These are phyloP conservation scores for Melanophora roralis DNA, from an alignment of 2,888 invertebrate genomes.

Conservation along the genomic window DNA sequence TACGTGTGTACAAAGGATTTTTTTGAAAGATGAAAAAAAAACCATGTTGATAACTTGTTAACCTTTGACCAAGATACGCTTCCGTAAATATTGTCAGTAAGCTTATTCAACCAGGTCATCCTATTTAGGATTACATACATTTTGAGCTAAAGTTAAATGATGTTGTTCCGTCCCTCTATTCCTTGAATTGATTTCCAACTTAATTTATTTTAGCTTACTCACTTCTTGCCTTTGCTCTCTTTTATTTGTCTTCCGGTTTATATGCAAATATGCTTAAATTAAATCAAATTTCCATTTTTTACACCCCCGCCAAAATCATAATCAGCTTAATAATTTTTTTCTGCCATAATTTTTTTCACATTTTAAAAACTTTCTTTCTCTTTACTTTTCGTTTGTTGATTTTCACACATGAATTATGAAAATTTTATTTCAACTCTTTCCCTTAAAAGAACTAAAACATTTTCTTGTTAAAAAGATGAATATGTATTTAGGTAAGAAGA, in stretches of 20 bases:
- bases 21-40: no score
- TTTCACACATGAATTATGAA: slow-evolving; percentile 62
- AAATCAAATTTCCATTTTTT: slow-evolving; percentile 66
- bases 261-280: slow-evolving; percentile 73
- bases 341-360: slow-evolving; percentile 64
- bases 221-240: neutral
- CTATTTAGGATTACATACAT: no score
- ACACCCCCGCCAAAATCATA: slow-evolving; percentile 61
- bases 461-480: neutral
- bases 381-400: slow-evolving; percentile 57
- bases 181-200: no score
- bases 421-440: slow-evolving; percentile 17
- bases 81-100: no score
- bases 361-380: slow-evolving; percentile 39
- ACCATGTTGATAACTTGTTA: no score
- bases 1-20: no score
- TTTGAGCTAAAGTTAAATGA: no score
- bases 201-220: no score
- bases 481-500: neutral
- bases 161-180: no score
- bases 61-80: no score
- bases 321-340: slow-evolving; percentile 67
- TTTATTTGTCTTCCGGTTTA: slow-evolving; percentile 42
- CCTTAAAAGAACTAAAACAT: neutral
- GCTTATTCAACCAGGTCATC: no score